These are phyloP conservation scores for Carassius gibelio DNA, from an alignment of 2,113 vertebrate species.

Conservation along the genomic window DNA sequence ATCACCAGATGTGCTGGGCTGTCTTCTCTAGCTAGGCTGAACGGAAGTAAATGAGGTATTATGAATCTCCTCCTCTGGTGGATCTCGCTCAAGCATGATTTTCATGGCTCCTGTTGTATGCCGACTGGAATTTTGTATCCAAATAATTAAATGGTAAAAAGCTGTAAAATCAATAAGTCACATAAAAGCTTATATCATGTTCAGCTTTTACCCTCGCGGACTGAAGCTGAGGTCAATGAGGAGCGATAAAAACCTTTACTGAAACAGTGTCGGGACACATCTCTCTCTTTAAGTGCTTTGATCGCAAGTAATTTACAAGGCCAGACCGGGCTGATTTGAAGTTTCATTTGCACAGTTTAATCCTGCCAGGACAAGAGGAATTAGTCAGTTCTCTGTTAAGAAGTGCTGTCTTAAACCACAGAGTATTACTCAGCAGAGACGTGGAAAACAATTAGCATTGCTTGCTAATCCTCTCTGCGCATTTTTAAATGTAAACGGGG, in stretches of 20 bases:
- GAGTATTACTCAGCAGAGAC: conserved; percentile 6
- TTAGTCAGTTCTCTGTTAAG: conserved; percentile 44
- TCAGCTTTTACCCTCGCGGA: conserved; percentile 44
- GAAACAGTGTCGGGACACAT: conserved; percentile 54
- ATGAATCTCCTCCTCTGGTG: conserved; percentile 33
- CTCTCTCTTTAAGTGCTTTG: conserved; percentile 59
- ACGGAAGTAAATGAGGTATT: conserved; percentile 35
- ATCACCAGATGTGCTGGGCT: conserved; percentile 34
- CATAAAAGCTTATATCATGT: conserved; percentile 53
- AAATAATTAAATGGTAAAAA: conserved; percentile 57
- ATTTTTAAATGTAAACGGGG: background rate
- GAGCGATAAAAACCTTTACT: conserved; percentile 56
- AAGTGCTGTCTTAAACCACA: conserved; percentile 26
- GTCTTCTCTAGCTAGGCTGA: conserved; percentile 7
- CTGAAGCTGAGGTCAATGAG: conserved; percentile 38
- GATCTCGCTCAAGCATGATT: conserved; percentile 28
- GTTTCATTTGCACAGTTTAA: conserved; percentile 67
- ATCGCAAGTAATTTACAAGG: conserved; percentile 65
- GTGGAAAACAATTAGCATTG: conserved; percentile 33
- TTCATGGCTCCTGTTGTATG: conserved; percentile 32
- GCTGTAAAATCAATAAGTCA: conserved; percentile 55
- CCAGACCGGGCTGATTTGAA: conserved; percentile 55
- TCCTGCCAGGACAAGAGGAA: conserved; percentile 61
- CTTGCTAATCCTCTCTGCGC: conserved; percentile 21
- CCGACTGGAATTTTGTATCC: conserved; percentile 43